Conservation (phyloP, 2,113 vertebrate genomes). For the Mustela lutreola region DNA sequence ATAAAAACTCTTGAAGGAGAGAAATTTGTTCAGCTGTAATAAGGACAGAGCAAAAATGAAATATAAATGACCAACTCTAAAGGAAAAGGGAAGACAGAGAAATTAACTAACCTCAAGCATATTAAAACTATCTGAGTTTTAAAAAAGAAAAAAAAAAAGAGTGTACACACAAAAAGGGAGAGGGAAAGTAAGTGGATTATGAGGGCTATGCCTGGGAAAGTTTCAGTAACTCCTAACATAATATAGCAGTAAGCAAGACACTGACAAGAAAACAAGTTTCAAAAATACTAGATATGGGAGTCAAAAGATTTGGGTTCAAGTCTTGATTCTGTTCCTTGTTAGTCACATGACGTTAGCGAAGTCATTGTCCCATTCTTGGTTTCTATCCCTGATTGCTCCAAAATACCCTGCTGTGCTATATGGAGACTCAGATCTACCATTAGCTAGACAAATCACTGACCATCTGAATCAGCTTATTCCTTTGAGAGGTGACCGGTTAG, state of each 20-base stretch:
- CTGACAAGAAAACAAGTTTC: not conserved
- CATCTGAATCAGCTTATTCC: not conserved
- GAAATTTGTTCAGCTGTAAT: not conserved
- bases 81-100: not conserved
- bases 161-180: not conserved
- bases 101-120: not conserved
- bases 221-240: not conserved
- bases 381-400: not conserved
- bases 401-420: not conserved
- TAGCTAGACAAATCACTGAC: not conserved
- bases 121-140: not conserved
- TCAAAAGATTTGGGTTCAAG: not conserved
- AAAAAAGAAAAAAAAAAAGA: not conserved
- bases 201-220: not conserved
- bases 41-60: not conserved
- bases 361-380: not conserved
- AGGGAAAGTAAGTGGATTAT: not conserved
- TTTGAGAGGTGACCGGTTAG: not conserved
- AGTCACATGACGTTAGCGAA: not conserved
- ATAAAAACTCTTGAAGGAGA: not conserved
- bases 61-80: not conserved
- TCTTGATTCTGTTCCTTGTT: not conserved
- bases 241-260: not conserved
- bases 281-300: not conserved
- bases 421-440: not conserved